phyloP scores from a whole-genome alignment of 2,113 vertebrate species.

The Thalassarche chlororhynchos region DNA sequence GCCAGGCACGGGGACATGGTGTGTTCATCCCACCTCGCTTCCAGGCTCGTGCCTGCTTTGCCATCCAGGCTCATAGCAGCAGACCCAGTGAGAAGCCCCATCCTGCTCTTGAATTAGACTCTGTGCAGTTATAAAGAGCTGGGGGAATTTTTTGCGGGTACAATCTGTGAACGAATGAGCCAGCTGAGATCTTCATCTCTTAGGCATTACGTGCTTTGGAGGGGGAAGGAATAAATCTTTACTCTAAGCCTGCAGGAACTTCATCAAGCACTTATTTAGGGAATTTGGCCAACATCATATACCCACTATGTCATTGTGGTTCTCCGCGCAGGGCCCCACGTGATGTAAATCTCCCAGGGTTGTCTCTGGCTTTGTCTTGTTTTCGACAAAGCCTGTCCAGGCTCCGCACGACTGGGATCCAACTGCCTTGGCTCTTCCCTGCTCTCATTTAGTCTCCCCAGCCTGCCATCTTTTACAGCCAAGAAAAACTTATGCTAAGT shows the following conservation, averaged over 20 bases:
- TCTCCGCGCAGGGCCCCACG: not conserved
- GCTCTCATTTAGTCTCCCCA: not conserved
- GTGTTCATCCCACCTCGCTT: not conserved
- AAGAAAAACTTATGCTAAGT: slow-evolving; percentile 55
- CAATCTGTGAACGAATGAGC: not conserved
- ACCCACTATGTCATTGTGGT: not conserved
- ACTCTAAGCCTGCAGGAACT: not conserved
- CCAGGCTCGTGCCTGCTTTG: not conserved
- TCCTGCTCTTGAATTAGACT: fast-evolving
- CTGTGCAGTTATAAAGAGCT: not conserved
- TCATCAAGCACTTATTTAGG: not conserved
- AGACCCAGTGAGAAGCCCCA: not conserved
- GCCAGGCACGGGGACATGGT: not conserved
- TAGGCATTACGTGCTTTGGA: not conserved
- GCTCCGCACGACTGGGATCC: not conserved
- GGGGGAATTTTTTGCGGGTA: not conserved
- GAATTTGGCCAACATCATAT: not conserved
- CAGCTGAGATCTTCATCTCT: not conserved
- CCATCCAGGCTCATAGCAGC: not conserved
- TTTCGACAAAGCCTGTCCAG: not conserved
- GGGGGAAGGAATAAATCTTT: not conserved
- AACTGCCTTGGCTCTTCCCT: not conserved
- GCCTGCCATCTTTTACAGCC: slow-evolving; percentile 44
- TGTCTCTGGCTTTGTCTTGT: slow-evolving; percentile 31
- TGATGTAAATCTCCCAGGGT: not conserved